Conservation (phyloP, 1,140 invertebrate genomes). For the Anastrepha obliqua region DNA sequence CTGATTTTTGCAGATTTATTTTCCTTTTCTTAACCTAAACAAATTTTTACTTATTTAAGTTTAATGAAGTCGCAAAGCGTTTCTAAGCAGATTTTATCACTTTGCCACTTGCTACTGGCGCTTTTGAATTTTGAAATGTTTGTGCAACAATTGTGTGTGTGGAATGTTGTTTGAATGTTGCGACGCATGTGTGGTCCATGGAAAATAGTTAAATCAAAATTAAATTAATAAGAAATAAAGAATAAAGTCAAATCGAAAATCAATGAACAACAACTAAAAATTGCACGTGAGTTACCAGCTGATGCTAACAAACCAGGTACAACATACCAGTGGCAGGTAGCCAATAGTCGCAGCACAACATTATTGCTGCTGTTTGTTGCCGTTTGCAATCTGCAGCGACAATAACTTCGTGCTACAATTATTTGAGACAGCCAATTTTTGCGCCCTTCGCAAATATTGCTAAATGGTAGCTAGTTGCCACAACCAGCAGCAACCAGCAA, state of each 20-base stretch:
- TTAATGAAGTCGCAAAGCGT: constrained; percentile 47
- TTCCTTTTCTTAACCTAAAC: too few species aligned
- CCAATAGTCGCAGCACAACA: background rate
- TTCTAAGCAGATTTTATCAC: constrained; percentile 16
- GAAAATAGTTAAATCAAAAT: background rate
- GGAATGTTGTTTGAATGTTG: background rate
- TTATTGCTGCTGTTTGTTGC: background rate
- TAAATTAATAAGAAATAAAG: background rate
- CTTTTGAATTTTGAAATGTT: constrained; percentile 33
- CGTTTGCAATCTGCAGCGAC: background rate
- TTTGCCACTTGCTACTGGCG: constrained; percentile 45
- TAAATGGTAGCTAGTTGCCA: background rate
- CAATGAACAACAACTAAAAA: background rate
- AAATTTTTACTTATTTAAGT: constrained; percentile 45
- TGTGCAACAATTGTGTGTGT: constrained; percentile 31
- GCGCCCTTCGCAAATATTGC: constrained; percentile 3
- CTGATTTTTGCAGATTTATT: background rate
- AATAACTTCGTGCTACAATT: constrained; percentile 24
- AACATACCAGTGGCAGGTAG: background rate
- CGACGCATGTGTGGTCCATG: constrained; percentile 36
- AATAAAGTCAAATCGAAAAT: background rate
- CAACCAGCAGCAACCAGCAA: background rate
- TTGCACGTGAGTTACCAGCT: background rate
- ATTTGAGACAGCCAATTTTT: constrained; percentile 1
- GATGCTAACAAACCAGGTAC: background rate